Conservation (phyloP, 2,888 invertebrate genomes). For the Amblyteles armatorius region DNA sequence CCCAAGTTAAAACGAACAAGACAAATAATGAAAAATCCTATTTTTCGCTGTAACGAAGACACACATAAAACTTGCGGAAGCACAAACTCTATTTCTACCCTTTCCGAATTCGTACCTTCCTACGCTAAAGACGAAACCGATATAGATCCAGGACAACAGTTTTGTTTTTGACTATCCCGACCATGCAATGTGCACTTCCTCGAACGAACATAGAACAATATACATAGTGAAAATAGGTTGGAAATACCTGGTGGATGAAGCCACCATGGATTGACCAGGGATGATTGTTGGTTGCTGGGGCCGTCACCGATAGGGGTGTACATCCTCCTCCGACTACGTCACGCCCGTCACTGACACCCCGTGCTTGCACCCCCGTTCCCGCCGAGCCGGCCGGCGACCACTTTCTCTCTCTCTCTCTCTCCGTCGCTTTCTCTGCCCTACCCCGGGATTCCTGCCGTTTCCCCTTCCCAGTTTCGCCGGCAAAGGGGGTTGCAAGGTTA, state of each 20-base stretch:
- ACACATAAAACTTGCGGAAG: background rate
- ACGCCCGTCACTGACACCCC: conserved; percentile 83
- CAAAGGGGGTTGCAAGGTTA: conserved; percentile 83
- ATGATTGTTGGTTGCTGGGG: conserved; percentile 82
- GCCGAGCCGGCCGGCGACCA: conserved; percentile 73
- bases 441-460: conserved; percentile 74
- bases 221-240: conserved; percentile 54
- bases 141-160: background rate
- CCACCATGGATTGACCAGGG: conserved; percentile 84
- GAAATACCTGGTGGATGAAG: conserved; percentile 83
- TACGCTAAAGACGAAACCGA: background rate
- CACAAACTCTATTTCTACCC: background rate
- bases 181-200: background rate
- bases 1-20: background rate
- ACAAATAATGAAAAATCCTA: background rate
- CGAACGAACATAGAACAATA: conserved; percentile 6
- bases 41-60: background rate
- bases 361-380: conserved; percentile 78
- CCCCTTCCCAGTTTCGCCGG: conserved; percentile 77
- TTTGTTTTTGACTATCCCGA: too few relatives aligned
- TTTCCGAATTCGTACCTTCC: background rate
- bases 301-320: conserved; percentile 83
- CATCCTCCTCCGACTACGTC: conserved; percentile 84
- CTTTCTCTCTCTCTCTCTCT: conserved; percentile 70
- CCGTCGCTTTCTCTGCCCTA: conserved; percentile 71